Percentiles rank a stretch among this genome's conserved stretches.
Evolutionary conservation across 2,797 vertebrate genomes (phyloP).

Genomic region (Merluccius polli): DNA sequence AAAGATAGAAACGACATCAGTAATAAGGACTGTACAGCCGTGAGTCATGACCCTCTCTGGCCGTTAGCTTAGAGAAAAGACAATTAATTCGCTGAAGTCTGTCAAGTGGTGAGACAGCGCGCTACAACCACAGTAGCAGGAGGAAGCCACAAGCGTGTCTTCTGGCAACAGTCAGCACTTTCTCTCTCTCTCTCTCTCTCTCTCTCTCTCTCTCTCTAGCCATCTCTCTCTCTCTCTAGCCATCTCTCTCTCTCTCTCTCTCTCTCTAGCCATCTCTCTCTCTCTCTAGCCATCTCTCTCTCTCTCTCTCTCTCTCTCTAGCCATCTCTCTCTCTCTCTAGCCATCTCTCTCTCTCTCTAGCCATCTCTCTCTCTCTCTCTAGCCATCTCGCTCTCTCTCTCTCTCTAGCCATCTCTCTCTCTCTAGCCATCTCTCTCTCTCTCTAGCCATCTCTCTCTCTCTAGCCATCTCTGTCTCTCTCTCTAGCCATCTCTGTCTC

Average conservation of each 20-base stretch:
- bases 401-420: neutral
- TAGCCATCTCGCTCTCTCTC: too few relatives aligned
- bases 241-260: neutral
- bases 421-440: neutral
- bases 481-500: neutral
- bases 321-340: too few relatives aligned
- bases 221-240: neutral
- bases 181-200: neutral
- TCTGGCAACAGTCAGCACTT: constrained; percentile 10
- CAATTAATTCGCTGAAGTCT: constrained; percentile 20
- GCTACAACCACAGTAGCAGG: neutral
- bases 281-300: too few relatives aligned
- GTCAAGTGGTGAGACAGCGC: neutral
- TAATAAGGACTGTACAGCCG: neutral
- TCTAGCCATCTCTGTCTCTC: neutral
- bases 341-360: too few relatives aligned
- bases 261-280: too few relatives aligned
- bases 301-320: too few relatives aligned
- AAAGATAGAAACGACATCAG: neutral
- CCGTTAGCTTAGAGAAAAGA: constrained; percentile 16
- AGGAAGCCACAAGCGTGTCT: neutral
- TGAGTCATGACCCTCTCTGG: constrained; percentile 15
- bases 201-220: neutral
- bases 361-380: neutral
- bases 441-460: too few relatives aligned